Evolutionary conservation across 2,113 vertebrate species (phyloP), one percentile per base, ranked within the genome.

Genomic region (Campylomormyrus tamandua): DNA sequence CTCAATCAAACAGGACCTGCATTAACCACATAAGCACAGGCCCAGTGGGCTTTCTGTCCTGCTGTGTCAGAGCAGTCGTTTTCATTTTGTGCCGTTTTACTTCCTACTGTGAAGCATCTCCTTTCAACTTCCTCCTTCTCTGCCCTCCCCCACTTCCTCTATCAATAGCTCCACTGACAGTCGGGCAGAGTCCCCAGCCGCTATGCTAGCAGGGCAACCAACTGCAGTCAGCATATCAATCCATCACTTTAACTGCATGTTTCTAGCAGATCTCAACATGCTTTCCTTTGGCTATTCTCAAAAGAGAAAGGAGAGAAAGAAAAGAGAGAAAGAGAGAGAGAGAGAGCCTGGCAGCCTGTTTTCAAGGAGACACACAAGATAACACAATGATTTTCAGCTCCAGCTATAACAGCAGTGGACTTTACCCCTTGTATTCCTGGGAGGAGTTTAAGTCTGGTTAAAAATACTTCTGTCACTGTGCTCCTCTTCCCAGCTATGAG

Each of bases 1-100:
- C 95, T 95, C 95, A 96, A 94, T 93, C 93, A 94, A 95, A 83
- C 96, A 95, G 93, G 95, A 94, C 92, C 95, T 94, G 93, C 94
- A 96, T 96, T 96, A 95, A 94, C 96, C 97, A 96, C 95, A 94
- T 92, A 92, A 88, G 35, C 74, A 77, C 13, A 35, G 15, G 70
- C 11, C 31, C 70, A 39, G 35, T 39, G 31, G 70, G 31, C 11
- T 17, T 39, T 39, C 31, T 77, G 31, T 17, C 27, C 35, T 39
- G 2, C 74, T 42, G 35, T 35, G 74, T 91, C 19, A 56, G 24
- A 11, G 52, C 19, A 21, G 24, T 10, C 17, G 27, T 7, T 11
- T 74, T 49, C 45, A 17, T 49, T 85, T 49, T 70, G n/a, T 46
- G 24, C 83, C 42, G 8, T 49, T 49, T 48, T 85, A 4, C 74